Evolutionary conservation across 2,888 invertebrate genomes (phyloP).

Genomic region (Torymus tubicola): DNA sequence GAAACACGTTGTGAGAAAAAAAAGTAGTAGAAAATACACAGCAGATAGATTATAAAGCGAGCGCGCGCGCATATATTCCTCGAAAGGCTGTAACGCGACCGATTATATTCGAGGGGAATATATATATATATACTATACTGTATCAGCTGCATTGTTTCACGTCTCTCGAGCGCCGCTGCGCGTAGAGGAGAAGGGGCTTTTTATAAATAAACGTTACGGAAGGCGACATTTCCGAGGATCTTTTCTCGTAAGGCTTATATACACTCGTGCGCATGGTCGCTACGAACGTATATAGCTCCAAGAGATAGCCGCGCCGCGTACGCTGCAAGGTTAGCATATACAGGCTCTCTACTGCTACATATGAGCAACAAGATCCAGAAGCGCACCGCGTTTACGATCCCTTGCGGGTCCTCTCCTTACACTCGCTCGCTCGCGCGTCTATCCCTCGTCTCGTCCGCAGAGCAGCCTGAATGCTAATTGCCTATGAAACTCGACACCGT

Average conservation of each 20-base stretch:
- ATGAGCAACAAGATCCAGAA: constrained; percentile 17
- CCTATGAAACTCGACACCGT: constrained; percentile 62
- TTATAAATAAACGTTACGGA: constrained; percentile 40
- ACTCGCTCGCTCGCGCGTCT: neutral
- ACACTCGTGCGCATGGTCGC: too few relatives aligned
- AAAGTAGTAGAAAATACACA: neutral
- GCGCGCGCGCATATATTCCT: neutral
- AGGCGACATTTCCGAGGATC: constrained; percentile 18
- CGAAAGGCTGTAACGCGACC: neutral
- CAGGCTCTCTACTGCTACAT: neutral
- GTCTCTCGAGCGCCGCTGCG: constrained; percentile 4
- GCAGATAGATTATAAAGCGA: neutral
- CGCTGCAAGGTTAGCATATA: constrained; percentile 17
- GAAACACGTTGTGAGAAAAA: neutral
- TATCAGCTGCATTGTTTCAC: constrained; percentile 51
- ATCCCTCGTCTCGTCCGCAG: neutral
- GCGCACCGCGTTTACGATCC: constrained; percentile 55
- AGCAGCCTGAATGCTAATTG: constrained; percentile 60
- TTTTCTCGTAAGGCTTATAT: neutral
- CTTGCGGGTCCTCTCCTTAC: neutral
- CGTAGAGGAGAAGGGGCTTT: neutral
- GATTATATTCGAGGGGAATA: neutral
- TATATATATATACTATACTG: neutral
- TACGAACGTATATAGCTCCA: too few relatives aligned
- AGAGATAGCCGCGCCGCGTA: neutral